phyloP scores from a whole-genome alignment of 2,888 invertebrate species.

The Luffia ferchaultella region DNA sequence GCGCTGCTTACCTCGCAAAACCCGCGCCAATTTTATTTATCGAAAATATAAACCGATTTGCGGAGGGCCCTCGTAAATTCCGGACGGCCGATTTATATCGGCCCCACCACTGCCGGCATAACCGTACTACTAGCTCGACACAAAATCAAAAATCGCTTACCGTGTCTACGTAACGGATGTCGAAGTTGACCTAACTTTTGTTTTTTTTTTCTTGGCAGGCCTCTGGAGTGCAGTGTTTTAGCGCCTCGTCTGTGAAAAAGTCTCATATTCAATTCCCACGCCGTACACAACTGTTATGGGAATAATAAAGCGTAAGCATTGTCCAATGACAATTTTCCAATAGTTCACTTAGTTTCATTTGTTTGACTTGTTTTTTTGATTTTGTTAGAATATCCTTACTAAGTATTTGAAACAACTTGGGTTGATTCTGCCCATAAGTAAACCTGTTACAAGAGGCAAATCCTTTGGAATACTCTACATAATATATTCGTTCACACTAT shows the following conservation, averaged over 20 bases:
- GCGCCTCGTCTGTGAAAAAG: not conserved
- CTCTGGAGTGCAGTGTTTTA: no score
- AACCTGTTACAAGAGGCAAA: no score
- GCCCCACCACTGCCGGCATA: constrained; percentile 31
- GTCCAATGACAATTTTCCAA: no score
- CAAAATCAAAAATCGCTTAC: not conserved
- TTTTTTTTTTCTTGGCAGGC: not conserved
- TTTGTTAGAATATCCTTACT: no score
- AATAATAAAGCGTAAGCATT: no score
- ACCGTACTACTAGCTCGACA: not conserved
- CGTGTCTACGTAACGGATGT: not conserved
- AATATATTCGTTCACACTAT: no score
- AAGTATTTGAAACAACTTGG: no score
- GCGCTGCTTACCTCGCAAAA: constrained; percentile 65
- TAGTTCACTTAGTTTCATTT: no score
- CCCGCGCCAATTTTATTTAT: constrained; percentile 67
- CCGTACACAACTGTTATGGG: not conserved
- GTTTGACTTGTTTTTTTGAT: no score
- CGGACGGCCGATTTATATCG: constrained; percentile 59
- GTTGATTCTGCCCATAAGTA: no score
- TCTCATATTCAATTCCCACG: not conserved
- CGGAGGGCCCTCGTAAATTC: constrained; percentile 61
- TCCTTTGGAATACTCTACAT: no score
- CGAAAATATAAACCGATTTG: constrained; percentile 67
- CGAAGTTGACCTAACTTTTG: not conserved